These are phyloP conservation scores for Gambelia wislizenii DNA, from an alignment of 2,797 vertebrate species.

Conservation along the genomic window DNA sequence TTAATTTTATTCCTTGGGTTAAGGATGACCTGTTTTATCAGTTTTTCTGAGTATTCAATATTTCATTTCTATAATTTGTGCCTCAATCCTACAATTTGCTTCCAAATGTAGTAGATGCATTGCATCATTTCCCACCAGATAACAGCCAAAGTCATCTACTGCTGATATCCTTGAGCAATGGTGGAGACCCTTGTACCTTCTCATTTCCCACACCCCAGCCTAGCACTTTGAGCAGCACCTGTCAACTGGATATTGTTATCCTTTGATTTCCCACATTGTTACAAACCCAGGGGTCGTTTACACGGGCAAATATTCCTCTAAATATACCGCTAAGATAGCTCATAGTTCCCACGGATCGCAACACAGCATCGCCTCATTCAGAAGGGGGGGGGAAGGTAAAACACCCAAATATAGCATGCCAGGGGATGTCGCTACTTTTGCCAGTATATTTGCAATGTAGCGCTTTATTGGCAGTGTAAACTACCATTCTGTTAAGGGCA, in stretches of 20 bases:
- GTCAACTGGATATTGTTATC: background rate
- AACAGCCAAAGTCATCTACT: background rate
- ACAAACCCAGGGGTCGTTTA: background rate
- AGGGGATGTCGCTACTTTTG: no score
- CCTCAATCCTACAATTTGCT: background rate
- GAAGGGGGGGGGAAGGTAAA: no score
- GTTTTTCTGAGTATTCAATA: constrained; percentile 34
- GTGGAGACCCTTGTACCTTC: background rate
- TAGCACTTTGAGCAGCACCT: background rate
- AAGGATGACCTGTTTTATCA: constrained; percentile 10
- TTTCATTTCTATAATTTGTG: background rate
- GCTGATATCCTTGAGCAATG: background rate
- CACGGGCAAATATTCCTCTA: no score
- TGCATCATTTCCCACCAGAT: background rate
- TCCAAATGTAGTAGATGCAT: background rate
- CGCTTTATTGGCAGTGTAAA: no score
- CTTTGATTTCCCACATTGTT: background rate
- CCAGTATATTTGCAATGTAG: no score
- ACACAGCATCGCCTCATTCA: no score
- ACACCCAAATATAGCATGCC: no score
- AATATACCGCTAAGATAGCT: no score
- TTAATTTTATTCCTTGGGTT: constrained; percentile 36
- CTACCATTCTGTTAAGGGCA: no score
- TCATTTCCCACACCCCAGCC: background rate
- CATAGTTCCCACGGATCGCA: no score